A percentile compares a stretch with the other conserved stretches of the same genome.
phyloP scores from a whole-genome alignment of 2,113 vertebrate species.

The Macquaria australasica region DNA sequence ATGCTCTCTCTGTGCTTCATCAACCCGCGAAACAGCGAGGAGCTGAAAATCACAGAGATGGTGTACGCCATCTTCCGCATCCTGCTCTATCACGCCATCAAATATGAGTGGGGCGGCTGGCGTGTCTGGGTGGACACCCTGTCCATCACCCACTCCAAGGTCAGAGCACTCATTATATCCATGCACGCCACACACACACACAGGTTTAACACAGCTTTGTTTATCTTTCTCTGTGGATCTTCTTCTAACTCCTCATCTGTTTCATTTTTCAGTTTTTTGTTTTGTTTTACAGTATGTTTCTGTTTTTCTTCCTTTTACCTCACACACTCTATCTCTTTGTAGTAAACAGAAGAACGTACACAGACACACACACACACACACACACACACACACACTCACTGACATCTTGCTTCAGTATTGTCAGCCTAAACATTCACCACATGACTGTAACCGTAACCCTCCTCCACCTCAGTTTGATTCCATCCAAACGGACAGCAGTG shows the following conservation, averaged over 20 bases:
- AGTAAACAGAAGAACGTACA: conserved; percentile 12
- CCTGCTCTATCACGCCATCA: conserved; percentile 97
- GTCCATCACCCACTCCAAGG: conserved; percentile 99
- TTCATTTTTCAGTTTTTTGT: conserved; percentile 24
- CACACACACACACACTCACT: conserved; percentile 18
- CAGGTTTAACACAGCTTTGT: conserved; percentile 33
- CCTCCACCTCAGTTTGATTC: conserved; percentile 25
- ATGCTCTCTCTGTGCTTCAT: conserved; percentile 98
- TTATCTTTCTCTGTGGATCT: conserved; percentile 47
- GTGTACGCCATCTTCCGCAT: conserved; percentile 98
- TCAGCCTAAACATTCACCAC: conserved; percentile 49
- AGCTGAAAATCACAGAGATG: conserved; percentile 99
- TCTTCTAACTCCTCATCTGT: conserved; percentile 34
- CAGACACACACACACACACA: neutral
- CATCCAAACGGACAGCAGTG: conserved; percentile 28
- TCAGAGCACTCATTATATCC: conserved; percentile 79
- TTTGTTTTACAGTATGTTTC: neutral
- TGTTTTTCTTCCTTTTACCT: conserved; percentile 16
- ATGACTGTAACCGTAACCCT: conserved; percentile 43
- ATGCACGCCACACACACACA: conserved; percentile 5
- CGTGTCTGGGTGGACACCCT: conserved; percentile 99
- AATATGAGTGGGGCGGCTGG: conserved; percentile 99
- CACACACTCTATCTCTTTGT: conserved; percentile 29
- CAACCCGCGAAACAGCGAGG: conserved; percentile 92
- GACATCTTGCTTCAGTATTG: conserved; percentile 24